phyloP scores from a whole-genome alignment of 37 sponge, comb jelly and placozoan species.

The Hormiphora californensis region DNA sequence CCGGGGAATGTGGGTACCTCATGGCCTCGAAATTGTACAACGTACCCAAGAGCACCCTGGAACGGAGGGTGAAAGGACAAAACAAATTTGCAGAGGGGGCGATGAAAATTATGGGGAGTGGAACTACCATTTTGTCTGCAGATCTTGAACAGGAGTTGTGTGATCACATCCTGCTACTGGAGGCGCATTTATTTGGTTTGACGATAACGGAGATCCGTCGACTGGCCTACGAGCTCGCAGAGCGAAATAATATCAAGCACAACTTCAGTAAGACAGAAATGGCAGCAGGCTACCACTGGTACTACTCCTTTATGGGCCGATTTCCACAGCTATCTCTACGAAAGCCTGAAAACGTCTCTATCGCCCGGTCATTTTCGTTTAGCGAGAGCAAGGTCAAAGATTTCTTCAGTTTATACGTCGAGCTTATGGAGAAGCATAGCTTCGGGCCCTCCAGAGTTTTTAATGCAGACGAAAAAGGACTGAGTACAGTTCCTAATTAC shows the following conservation, averaged over 20 bases:
- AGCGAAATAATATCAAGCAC: background rate
- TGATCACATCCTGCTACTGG: background rate
- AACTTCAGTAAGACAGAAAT: background rate
- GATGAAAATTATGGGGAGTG: background rate
- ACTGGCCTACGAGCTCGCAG: background rate
- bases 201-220: background rate
- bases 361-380: background rate
- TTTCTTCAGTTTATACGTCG: background rate
- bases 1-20: background rate
- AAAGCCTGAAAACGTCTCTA: background rate
- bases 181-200: background rate
- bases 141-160: background rate
- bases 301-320: background rate
- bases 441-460: background rate
- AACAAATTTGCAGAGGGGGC: background rate
- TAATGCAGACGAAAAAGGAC: background rate
- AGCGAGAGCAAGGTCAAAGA: background rate
- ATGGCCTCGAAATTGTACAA: background rate
- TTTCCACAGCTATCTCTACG: background rate
- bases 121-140: background rate
- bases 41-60: background rate
- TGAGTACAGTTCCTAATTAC: background rate
- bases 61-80: background rate
- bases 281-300: background rate
- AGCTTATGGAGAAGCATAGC: background rate